A percentile compares a stretch with the other conserved stretches of the same genome.
Evolutionary conservation across 2,113 vertebrate genomes (phyloP).

Genomic region (Marcusenius ussheri): DNA sequence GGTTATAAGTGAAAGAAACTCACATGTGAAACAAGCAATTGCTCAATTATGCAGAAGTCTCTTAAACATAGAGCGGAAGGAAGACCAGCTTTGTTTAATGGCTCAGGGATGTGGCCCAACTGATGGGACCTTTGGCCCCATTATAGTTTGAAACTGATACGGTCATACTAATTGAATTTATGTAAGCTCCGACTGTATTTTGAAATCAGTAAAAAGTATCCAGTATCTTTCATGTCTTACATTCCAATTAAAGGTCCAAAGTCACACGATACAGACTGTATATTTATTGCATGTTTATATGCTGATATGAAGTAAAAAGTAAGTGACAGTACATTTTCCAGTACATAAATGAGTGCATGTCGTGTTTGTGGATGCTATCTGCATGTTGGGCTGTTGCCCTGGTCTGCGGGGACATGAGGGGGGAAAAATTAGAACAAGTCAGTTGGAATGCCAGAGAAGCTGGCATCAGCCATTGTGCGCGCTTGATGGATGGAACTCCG

Average conservation of each 20-base stretch:
- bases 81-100: neutral
- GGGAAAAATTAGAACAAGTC: constrained; percentile 15
- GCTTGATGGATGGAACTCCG: constrained; percentile 60
- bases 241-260: neutral
- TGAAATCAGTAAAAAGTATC: neutral
- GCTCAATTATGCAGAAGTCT: neutral
- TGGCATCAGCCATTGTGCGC: constrained; percentile 51
- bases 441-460: constrained; percentile 37
- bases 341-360: neutral
- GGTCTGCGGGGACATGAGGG: neutral
- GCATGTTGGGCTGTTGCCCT: neutral
- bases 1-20: neutral
- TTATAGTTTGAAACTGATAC: neutral
- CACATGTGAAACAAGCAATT: neutral
- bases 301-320: neutral
- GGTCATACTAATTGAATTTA: neutral
- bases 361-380: neutral
- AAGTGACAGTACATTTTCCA: neutral
- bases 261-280: neutral
- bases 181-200: neutral
- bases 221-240: neutral
- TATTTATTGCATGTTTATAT: neutral
- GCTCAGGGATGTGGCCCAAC: neutral
- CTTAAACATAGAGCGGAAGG: neutral
- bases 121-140: neutral